Base-by-base conservation (phyloP, 2,888 invertebrate species). In the Isotomurus palustris region DNA sequence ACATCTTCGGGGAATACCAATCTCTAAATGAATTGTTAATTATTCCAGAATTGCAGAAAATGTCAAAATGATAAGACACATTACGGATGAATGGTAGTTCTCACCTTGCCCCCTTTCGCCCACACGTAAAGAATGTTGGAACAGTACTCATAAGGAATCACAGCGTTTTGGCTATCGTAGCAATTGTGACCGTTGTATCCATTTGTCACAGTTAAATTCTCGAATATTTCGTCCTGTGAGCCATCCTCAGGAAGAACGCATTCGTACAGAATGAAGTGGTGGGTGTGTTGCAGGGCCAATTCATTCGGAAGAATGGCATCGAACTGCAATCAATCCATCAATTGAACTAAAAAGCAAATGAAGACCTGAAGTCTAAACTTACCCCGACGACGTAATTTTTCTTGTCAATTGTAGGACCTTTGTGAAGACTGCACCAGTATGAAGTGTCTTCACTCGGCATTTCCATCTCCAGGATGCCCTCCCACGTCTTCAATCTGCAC, bases 1-100 rank as follows among this genome's bases (percentile, higher is more conserved):
- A 50, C 38, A 19, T 36, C 40, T 36, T 38, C 38, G 5, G 50
- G 50, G 19, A 38, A 50, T 2, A 35, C 35, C 50, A 50, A 38
- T 19, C 17, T 32, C 50, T 50, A 38, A n/a, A n/a, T 32, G n/a
- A 19, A 8, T 25, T 4, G n/a, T 47, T 25, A 27, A 47, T 27
- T 47, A 44, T n/a, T n/a, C n/a, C n/a, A n/a, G n/a, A n/a, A n/a
- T n/a, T n/a, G n/a, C n/a, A n/a, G n/a, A n/a, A n/a, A n/a, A n/a
- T n/a, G n/a, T n/a, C n/a, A n/a, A n/a, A n/a, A n/a, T n/a, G n/a
- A n/a, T n/a, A n/a, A n/a, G n/a, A 85, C 91, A 2, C 57, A 48
- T 12, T 83, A 40, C 40, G n/a, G 40, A 5, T 40, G 40, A 40
- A 40, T n/a, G n/a, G n/a, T n/a, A n/a, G n/a, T n/a, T n/a, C n/a